A percentile compares a stretch with the other conserved stretches of the same genome.
Evolutionary conservation across 2,797 vertebrate genomes (phyloP).

Genomic region (Menidia menidia): DNA sequence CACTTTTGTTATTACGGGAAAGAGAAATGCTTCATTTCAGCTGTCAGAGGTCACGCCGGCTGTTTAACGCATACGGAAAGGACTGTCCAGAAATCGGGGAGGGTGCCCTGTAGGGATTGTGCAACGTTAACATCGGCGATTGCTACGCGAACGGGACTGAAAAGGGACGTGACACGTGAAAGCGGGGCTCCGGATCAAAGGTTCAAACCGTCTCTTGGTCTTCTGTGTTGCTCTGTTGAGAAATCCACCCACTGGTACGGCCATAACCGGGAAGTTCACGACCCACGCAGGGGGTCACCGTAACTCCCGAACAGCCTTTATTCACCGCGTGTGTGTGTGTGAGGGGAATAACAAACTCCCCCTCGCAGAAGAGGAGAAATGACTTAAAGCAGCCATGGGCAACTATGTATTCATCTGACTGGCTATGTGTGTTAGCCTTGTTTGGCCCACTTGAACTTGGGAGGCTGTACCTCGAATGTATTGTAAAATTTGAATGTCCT

Average conservation of each 20-base stretch:
- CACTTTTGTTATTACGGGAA: background rate
- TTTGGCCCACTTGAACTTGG: no score
- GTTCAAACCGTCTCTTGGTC: conserved; percentile 2
- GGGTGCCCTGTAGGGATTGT: background rate
- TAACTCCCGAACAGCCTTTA: conserved; percentile 1
- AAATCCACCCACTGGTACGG: conserved; percentile 14
- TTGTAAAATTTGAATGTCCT: no score
- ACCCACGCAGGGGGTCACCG: conserved; percentile 18
- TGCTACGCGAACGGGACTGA: conserved; percentile 1
- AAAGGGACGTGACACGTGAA: conserved; percentile 24
- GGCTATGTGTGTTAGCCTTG: conserved; percentile 5
- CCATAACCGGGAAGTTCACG: conserved; percentile 13
- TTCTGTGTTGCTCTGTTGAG: conserved; percentile 18
- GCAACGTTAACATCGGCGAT: conserved; percentile 16
- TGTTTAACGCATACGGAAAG: background rate
- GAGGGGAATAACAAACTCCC: conserved; percentile 26
- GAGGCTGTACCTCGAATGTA: no score
- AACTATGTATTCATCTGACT: conserved; percentile 14
- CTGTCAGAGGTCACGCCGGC: background rate
- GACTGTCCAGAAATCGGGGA: background rate
- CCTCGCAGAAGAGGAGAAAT: conserved; percentile 18
- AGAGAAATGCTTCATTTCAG: background rate
- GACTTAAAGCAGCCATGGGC: conserved; percentile 30
- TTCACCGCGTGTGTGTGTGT: conserved; percentile 25
- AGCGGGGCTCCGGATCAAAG: conserved; percentile 15